A percentile compares a stretch with the other conserved stretches of the same genome.
These are phyloP conservation scores for Drosophila kepulauana DNA, from an alignment of 1,140 invertebrate species.

Conservation along the genomic window DNA sequence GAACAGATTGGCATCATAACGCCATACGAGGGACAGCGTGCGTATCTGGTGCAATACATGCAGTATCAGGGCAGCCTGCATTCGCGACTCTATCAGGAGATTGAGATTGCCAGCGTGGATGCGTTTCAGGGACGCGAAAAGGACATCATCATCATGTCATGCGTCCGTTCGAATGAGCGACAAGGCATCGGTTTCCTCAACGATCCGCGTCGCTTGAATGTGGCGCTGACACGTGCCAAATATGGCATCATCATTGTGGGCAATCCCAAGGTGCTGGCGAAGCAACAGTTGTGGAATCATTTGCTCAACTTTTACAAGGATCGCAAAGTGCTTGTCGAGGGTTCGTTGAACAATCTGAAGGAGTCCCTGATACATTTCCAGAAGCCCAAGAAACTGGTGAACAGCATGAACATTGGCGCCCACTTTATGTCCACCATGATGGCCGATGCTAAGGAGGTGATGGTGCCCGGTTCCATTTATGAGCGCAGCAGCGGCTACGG, in stretches of 20 bases:
- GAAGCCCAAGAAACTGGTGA: conserved; percentile 97
- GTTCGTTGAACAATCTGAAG: conserved; percentile 98
- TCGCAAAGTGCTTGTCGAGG: conserved; percentile 98
- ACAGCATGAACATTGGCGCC: conserved; percentile 96
- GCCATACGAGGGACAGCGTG: conserved; percentile 99
- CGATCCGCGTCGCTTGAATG: conserved; percentile 98
- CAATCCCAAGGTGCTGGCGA: conserved; percentile 99
- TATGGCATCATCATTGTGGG: conserved; percentile 99
- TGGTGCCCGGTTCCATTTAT: conserved; percentile 94
- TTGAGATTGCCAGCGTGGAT: conserved; percentile 99
- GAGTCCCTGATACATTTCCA: conserved; percentile 98
- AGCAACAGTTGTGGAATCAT: conserved; percentile 99
- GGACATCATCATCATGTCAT: conserved; percentile 99
- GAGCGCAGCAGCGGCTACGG: conserved; percentile 86
- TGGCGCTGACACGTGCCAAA: conserved; percentile 98
- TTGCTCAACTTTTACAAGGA: conserved; percentile 99
- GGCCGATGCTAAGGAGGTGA: conserved; percentile 95
- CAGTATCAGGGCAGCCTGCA: conserved; percentile 99
- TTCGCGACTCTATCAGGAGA: conserved; percentile 98
- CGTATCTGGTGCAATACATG: conserved; percentile 99
- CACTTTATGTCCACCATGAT: conserved; percentile 99
- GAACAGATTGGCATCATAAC: conserved; percentile 99
- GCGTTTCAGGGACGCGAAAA: conserved; percentile 99
- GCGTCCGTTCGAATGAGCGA: conserved; percentile 96
- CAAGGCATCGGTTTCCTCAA: conserved; percentile 98